Percentiles rank a stretch among this genome's conserved stretches.
phyloP scores from a whole-genome alignment of 1,140 invertebrate genomes.

The Trichogramma pretiosum region DNA sequence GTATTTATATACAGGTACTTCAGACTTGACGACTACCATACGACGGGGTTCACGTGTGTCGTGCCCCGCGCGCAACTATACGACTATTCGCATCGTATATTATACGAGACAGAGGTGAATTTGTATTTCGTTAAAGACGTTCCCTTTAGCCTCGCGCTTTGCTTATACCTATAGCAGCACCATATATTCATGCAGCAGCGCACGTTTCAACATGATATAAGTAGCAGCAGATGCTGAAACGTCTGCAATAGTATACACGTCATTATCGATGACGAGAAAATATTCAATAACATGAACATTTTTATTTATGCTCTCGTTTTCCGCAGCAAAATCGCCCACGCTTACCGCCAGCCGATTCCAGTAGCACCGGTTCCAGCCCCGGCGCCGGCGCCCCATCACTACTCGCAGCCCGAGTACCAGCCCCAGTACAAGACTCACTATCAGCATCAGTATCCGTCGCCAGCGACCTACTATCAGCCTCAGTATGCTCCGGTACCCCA shows the following conservation, averaged over 20 bases:
- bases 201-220: too few relatives aligned
- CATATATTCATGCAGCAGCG: too few relatives aligned
- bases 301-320: constrained; percentile 25
- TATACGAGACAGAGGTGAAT: constrained; percentile 1
- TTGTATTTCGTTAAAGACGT: constrained; percentile 3
- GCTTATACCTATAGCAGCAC: too few relatives aligned
- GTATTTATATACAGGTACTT: too few relatives aligned
- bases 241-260: too few relatives aligned
- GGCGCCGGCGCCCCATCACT: constrained; percentile 26
- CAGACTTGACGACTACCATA: too few relatives aligned
- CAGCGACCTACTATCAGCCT: constrained; percentile 30
- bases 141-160: neutral
- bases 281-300: too few relatives aligned
- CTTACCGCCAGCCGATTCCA: constrained; percentile 33
- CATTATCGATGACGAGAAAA: too few relatives aligned
- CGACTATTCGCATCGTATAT: too few relatives aligned
- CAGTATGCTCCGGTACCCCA: constrained; percentile 40
- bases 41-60: too few relatives aligned
- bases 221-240: too few relatives aligned
- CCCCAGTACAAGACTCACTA: constrained; percentile 28
- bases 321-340: constrained; percentile 30
- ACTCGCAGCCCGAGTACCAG: constrained; percentile 33
- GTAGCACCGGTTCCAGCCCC: constrained; percentile 32
- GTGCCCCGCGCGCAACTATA: too few relatives aligned
- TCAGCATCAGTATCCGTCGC: constrained; percentile 29